Evolutionary conservation across 1,140 invertebrate species (phyloP).

Genomic region (Megalonaias nervosa): DNA sequence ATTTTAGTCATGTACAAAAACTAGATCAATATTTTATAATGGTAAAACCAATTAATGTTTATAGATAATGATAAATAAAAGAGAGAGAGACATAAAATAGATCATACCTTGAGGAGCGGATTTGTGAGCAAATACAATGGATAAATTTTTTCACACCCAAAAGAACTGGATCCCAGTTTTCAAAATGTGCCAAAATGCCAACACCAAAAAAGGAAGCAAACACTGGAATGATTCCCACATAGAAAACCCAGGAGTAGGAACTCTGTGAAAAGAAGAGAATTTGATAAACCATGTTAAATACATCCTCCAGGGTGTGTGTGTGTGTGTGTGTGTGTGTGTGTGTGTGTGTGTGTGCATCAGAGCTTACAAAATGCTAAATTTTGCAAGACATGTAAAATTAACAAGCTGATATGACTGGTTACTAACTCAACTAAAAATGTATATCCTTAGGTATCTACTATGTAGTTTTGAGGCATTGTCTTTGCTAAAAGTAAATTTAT

Average conservation of each 20-base stretch:
- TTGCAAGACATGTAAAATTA: background rate
- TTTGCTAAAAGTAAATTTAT: background rate
- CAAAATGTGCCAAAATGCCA: constrained; percentile 84
- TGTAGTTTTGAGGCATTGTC: background rate
- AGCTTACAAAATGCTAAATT: background rate
- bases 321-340: no score
- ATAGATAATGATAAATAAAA: no score
- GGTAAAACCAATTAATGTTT: no score
- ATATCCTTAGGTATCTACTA: background rate
- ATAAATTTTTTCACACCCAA: constrained; percentile 78
- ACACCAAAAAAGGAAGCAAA: constrained; percentile 84
- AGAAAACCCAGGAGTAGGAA: constrained; percentile 83
- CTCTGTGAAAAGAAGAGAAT: constrained; percentile 68
- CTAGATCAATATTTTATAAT: no score
- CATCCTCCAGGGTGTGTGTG: no score
- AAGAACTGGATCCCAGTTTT: constrained; percentile 88
- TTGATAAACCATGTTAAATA: background rate
- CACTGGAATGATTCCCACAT: constrained; percentile 85
- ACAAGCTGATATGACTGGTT: no score
- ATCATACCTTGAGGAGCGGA: no score
- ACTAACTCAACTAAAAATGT: background rate
- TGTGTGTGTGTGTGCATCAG: background rate
- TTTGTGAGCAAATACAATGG: constrained; percentile 74
- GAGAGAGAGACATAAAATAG: no score
- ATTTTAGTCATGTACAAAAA: no score